Conservation (phyloP, 1,140 invertebrate species). For the Drosophila parvula region DNA sequence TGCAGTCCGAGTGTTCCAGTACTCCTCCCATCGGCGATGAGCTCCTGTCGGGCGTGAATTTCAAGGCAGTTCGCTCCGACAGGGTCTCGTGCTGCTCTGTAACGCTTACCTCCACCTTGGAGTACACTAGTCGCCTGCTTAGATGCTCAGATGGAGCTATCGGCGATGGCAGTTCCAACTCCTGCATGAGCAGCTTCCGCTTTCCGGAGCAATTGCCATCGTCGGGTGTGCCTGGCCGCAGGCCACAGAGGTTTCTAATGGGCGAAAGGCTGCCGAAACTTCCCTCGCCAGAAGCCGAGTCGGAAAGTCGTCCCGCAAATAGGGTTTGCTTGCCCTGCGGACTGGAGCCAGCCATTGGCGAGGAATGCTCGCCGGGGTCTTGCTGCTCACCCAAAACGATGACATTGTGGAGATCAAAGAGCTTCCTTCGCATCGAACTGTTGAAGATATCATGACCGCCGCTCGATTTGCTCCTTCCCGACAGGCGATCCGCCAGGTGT, state of each 20-base stretch:
- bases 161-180: conserved; percentile 66
- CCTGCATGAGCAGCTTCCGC: conserved; percentile 55
- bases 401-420: conserved; percentile 75
- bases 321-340: conserved; percentile 66
- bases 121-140: conserved; percentile 40
- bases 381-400: conserved; percentile 62
- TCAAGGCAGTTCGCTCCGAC: conserved; percentile 54
- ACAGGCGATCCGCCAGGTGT: conserved; percentile 53
- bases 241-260: conserved; percentile 68
- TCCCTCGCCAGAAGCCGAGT: conserved; percentile 57
- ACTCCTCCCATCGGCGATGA: conserved; percentile 62
- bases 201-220: conserved; percentile 46
- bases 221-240: conserved; percentile 60
- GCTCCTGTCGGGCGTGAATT: conserved; percentile 76
- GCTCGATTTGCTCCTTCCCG: conserved; percentile 17
- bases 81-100: conserved; percentile 40
- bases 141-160: conserved; percentile 69
- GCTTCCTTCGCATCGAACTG: conserved; percentile 76
- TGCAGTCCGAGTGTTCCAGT: conserved; percentile 60
- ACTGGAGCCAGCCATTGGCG: conserved; percentile 69
- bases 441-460: conserved; percentile 55
- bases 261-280: conserved; percentile 79
- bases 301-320: conserved; percentile 72
- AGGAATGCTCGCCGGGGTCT: conserved; percentile 20
- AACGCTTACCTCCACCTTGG: conserved; percentile 40